Evolutionary conservation across 2,888 invertebrate genomes (phyloP).

Genomic region (Polymixis flavicincta): DNA sequence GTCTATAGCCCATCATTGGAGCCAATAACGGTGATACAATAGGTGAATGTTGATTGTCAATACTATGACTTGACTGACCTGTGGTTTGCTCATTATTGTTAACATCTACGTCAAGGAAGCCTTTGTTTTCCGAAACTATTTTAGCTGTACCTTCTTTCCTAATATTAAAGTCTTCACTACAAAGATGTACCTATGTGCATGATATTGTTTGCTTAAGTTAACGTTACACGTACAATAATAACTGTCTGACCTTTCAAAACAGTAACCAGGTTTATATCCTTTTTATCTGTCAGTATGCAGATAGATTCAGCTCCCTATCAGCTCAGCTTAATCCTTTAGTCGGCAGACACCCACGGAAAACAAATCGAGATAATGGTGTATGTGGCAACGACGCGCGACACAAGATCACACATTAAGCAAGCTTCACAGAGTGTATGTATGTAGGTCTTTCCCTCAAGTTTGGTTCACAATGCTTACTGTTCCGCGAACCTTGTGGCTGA

Average conservation of each 20-base stretch:
- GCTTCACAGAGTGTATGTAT: background rate
- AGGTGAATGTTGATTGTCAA: conserved; percentile 50
- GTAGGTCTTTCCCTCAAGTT: conserved; percentile 4
- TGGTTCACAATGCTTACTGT: conserved; percentile 57
- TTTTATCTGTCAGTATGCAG: conserved; percentile 52
- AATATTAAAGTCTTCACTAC: conserved; percentile 1
- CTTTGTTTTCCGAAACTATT: conserved; percentile 33
- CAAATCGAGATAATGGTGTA: conserved; percentile 42
- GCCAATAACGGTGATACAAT: conserved; percentile 50
- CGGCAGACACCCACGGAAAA: conserved; percentile 54
- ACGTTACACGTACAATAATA: conserved; percentile 20
- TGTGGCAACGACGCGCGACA: conserved; percentile 17
- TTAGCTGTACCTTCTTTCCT: conserved; percentile 12
- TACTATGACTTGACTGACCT: conserved; percentile 33
- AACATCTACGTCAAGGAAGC: conserved; percentile 34
- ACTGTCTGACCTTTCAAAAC: conserved; percentile 19
- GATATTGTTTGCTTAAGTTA: conserved; percentile 29
- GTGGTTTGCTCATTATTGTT: conserved; percentile 26
- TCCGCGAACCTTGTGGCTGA: conserved; percentile 60
- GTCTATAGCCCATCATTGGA: conserved; percentile 44
- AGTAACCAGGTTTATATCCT: conserved; percentile 36
- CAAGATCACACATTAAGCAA: conserved; percentile 8
- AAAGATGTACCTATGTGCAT: conserved; percentile 15
- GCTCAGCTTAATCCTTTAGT: conserved; percentile 54
- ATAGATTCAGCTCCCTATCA: conserved; percentile 62